Evolutionary conservation across 1,140 invertebrate genomes (phyloP).

Genomic region (Plectrocnemia conspersa): DNA sequence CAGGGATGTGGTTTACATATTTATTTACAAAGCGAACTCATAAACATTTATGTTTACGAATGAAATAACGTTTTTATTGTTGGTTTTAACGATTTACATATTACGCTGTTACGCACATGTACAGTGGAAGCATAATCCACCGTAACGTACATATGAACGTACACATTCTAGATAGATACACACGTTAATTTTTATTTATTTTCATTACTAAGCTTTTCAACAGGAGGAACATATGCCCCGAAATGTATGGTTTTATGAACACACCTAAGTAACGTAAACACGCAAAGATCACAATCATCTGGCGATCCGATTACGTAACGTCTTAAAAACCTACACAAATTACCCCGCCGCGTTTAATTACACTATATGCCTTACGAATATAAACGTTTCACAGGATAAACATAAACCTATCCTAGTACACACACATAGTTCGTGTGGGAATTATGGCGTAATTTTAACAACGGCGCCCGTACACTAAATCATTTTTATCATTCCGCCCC

Average conservation of each 20-base stretch:
- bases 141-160: too few species aligned
- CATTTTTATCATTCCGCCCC: too few species aligned
- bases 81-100: too few species aligned
- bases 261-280: constrained; percentile 3
- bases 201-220: constrained; percentile 25
- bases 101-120: too few species aligned
- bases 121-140: too few species aligned
- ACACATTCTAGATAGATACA: too few species aligned
- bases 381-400: constrained; percentile 7
- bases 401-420: not conserved
- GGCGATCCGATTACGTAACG: too few species aligned
- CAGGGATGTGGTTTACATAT: too few species aligned
- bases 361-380: constrained; percentile 5
- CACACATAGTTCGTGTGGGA: constrained; percentile 7
- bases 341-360: not conserved
- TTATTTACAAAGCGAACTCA: too few species aligned
- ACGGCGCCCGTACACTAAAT: not conserved
- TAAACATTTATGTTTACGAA: too few species aligned
- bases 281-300: constrained; percentile 7
- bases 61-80: too few species aligned
- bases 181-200: constrained; percentile 22
- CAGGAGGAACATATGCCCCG: not conserved
- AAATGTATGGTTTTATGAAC: constrained; percentile 1
- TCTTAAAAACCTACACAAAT: not conserved
- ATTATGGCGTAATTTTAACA: constrained; percentile 1